Percentiles rank a stretch among this genome's conserved stretches.
These are phyloP conservation scores for Myrmecophaga tridactyla DNA, from an alignment of 2,113 vertebrate genomes.

Conservation along the genomic window DNA sequence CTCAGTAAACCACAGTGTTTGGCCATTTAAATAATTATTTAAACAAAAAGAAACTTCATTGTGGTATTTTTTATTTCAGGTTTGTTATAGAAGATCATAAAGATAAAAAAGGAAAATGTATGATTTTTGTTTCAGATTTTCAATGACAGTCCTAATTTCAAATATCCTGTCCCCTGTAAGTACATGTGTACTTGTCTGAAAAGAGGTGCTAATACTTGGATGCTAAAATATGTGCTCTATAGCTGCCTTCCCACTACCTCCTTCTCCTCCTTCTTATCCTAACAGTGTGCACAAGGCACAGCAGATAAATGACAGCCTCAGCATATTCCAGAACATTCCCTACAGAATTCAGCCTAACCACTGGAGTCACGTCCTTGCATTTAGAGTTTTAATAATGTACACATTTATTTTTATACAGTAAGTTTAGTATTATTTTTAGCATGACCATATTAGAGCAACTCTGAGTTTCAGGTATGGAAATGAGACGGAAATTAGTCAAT, in stretches of 20 bases:
- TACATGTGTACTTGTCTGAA: background rate
- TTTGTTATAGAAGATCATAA: background rate
- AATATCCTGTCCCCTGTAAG: background rate
- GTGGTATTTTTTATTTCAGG: background rate
- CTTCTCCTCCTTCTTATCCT: background rate
- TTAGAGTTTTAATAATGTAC: background rate
- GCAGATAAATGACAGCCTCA: background rate
- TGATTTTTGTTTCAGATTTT: background rate
- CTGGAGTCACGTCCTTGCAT: background rate
- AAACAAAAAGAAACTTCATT: background rate
- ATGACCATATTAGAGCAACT: background rate
- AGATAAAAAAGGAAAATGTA: background rate
- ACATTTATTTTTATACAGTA: slow-evolving; percentile 7
- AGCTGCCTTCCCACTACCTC: background rate
- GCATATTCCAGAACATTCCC: background rate
- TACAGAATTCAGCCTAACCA: background rate
- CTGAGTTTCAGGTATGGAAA: background rate
- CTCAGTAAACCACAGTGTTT: background rate
- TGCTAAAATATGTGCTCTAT: background rate
- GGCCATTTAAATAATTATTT: slow-evolving; percentile 38
- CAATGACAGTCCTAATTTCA: background rate
- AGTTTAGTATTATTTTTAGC: background rate
- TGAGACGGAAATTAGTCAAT: background rate
- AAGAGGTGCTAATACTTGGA: background rate
- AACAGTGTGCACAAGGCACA: background rate